Evolutionary conservation across 2,888 invertebrate genomes (phyloP).

Genomic region (Serrognathus titanus): DNA sequence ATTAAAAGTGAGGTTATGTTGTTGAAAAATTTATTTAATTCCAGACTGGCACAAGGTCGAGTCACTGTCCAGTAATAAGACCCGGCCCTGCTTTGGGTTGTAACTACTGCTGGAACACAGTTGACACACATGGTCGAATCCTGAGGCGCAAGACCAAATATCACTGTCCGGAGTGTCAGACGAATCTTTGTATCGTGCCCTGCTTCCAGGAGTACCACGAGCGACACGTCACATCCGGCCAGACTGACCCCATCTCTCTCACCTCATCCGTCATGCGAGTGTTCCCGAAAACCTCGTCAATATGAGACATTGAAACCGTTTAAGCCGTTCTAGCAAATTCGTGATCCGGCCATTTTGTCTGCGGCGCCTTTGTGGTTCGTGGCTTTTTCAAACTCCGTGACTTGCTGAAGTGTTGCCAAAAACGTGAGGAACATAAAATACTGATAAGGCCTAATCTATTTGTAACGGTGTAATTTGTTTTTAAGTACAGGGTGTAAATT

Average conservation of each 20-base stretch:
- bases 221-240: conserved; percentile 48
- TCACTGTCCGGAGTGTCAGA: conserved; percentile 86
- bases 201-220: conserved; percentile 86
- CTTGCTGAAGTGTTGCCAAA: too few relatives aligned
- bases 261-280: conserved; percentile 43
- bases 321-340: conserved; percentile 3
- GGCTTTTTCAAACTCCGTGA: too few relatives aligned
- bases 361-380: neutral
- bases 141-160: conserved; percentile 83
- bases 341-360: conserved; percentile 11
- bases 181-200: conserved; percentile 84
- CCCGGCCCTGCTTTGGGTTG: conserved; percentile 83
- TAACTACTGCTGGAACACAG: conserved; percentile 89
- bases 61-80: conserved; percentile 79
- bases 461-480: too few relatives aligned
- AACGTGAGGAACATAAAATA: too few relatives aligned
- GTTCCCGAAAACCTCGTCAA: conserved; percentile 50
- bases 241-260: conserved; percentile 40
- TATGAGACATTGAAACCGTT: conserved; percentile 31
- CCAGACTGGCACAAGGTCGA: conserved; percentile 57
- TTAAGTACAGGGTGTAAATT: too few relatives aligned
- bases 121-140: conserved; percentile 77
- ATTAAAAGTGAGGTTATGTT: too few relatives aligned
- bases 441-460: too few relatives aligned
- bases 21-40: conserved; percentile 21